Conservation (phyloP, 1,140 invertebrate species). For the Rhynchophorus ferrugineus region DNA sequence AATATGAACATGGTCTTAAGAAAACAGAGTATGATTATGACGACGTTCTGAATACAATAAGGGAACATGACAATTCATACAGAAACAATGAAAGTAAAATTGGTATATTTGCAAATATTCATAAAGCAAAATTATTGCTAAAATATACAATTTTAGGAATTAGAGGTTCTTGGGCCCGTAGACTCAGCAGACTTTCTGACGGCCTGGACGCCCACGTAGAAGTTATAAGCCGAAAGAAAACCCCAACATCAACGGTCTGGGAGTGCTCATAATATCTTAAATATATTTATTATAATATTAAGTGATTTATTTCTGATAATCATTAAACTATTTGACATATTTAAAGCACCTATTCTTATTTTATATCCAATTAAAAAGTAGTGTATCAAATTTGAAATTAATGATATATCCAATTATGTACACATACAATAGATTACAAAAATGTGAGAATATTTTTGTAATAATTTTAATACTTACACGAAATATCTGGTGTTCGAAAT, state of each 20-base stretch:
- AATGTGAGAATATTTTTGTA: too few species aligned
- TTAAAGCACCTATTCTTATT: too few species aligned
- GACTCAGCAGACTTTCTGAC: conserved; percentile 64
- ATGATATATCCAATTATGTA: too few species aligned
- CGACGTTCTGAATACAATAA: conserved; percentile 52
- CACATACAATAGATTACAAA: too few species aligned
- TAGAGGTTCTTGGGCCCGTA: conserved; percentile 57
- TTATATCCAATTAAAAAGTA: too few species aligned
- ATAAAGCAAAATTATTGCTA: background rate
- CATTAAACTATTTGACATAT: too few species aligned
- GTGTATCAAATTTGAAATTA: too few species aligned
- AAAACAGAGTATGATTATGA: conserved; percentile 58
- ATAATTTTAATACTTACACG: too few species aligned
- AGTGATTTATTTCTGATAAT: too few species aligned
- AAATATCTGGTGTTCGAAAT: too few species aligned
- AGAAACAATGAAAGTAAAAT: conserved; percentile 26
- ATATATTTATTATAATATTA: background rate
- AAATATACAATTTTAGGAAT: conserved; percentile 28
- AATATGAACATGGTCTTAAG: conserved; percentile 69
- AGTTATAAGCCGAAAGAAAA: conserved; percentile 45
- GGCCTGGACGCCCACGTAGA: conserved; percentile 65
- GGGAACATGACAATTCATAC: conserved; percentile 39
- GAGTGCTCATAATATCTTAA: conserved; percentile 40
- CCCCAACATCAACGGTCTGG: conserved; percentile 46
- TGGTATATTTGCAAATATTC: too few species aligned